Evolutionary conservation across 2,888 invertebrate species (phyloP), one percentile per base, ranked within the genome.

Genomic region (Serripes groenlandicus): DNA sequence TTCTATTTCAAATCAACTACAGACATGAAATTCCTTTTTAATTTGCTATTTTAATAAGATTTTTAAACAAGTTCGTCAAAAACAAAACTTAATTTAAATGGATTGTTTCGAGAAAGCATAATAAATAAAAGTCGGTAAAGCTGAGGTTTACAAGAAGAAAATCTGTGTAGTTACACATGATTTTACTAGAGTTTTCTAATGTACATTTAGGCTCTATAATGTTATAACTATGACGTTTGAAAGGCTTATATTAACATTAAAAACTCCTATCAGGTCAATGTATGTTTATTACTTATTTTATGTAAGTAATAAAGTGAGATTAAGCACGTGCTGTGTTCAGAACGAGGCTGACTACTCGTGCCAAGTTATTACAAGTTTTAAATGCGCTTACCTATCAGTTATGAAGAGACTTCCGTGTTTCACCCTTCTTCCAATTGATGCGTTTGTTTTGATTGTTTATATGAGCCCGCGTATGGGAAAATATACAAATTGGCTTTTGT

Each of bases 311-410:
- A 42, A 66, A 66, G 23, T 1, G 66, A 66, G 66, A 66, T 66
- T 66, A 66, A 42, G 42, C 66, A 66, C 66, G 66, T 66, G 66
- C 66, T 23, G 23, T 37, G 37, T 23, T 42, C 30, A 62, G 62
- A 62, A 62, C n/a, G 30, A 32, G 32, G 34, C 32, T 18, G 62
- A 34, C 34, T n/a, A n/a, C 30, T 62, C 62, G n/a, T n/a, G 62
- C 62, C 62, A 62, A 62, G 62, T 62, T 34, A 62, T 62, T 62
- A 62, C 30, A 30, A 30, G 32, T 62, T 62, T 30, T 23, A 58
- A 58, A 58, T 28, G 26, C 28, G 58, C 23, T 58, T 58, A 58
- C 58, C 58, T 58, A 23, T 58, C 58, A 4, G 58, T 58, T 26
- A 28, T 58, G 28, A 58, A 58, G 28, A 9, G 3, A 52, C 28